Conservation (phyloP, 2,113 vertebrate genomes). For the Plecturocebus donacophilus region DNA sequence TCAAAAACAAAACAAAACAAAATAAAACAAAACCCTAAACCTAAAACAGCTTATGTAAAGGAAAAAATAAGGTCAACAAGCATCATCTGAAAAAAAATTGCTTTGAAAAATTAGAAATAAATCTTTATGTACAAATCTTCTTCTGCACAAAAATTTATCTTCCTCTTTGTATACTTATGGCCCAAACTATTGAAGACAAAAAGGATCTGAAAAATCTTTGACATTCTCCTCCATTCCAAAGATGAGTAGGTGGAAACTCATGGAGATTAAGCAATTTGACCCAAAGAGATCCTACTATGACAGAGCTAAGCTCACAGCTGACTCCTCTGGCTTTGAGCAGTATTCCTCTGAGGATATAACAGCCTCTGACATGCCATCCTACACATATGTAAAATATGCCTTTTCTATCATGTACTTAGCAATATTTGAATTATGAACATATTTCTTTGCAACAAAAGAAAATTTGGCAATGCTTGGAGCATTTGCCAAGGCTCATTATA, state of each 20-base stretch:
- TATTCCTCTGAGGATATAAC: not conserved
- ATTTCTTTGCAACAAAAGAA: not conserved
- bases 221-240: not conserved
- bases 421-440: not conserved
- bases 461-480: not conserved
- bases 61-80: not conserved
- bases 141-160: not conserved
- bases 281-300: not conserved
- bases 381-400: not conserved
- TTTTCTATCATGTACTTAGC: not conserved
- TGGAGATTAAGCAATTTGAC: not conserved
- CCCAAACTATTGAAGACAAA: not conserved
- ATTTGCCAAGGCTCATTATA: not conserved
- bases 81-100: not conserved
- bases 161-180: not conserved
- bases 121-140: not conserved
- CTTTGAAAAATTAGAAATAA: not conserved
- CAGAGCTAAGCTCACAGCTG: not conserved
- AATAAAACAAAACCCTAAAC: not conserved
- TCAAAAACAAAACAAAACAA: not conserved
- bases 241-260: not conserved
- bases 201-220: not conserved
- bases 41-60: conserved; percentile 35
- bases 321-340: not conserved
- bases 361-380: not conserved